Evolutionary conservation across 2,888 invertebrate genomes (phyloP).

Genomic region (Drosophila tripunctata): DNA sequence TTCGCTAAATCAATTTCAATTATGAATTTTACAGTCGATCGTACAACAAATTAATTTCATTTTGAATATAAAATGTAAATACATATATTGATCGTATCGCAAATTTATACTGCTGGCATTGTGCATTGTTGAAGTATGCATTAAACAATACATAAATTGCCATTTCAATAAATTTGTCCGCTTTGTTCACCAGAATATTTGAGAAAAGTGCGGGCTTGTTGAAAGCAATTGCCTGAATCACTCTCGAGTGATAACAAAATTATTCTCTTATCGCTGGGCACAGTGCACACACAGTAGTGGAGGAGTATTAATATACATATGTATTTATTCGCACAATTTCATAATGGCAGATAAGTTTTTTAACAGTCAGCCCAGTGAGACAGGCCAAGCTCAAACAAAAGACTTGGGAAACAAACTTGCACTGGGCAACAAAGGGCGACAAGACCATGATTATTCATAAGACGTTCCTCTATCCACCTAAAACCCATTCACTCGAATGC

Average conservation of each 20-base stretch:
- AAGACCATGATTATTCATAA: conserved; percentile 60
- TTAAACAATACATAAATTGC: conserved; percentile 26
- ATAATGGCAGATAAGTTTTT: conserved; percentile 44
- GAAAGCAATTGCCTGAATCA: conserved; percentile 1
- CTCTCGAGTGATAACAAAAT: conserved; percentile 2
- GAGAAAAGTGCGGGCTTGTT: not conserved
- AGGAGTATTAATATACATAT: conserved; percentile 15
- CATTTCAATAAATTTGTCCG: conserved; percentile 7
- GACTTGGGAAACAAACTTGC: conserved; percentile 63
- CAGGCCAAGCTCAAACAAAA: conserved; percentile 51
- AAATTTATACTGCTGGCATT: conserved; percentile 50
- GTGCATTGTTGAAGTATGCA: conserved; percentile 19
- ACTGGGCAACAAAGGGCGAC: conserved; percentile 22
- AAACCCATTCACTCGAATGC: conserved; percentile 43
- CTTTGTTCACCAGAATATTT: conserved; percentile 1
- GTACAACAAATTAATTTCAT: conserved; percentile 44
- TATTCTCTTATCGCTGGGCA: not conserved
- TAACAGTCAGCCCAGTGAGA: conserved; percentile 2
- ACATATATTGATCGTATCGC: conserved; percentile 38
- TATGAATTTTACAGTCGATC: conserved; percentile 43
- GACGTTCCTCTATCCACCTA: conserved; percentile 15
- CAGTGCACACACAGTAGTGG: conserved; percentile 39
- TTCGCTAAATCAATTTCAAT: conserved; percentile 60
- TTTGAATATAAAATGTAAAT: conserved; percentile 23
- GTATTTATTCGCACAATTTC: conserved; percentile 64